Conservation (phyloP, 2,797 vertebrate genomes). For the Lophius americanus region DNA sequence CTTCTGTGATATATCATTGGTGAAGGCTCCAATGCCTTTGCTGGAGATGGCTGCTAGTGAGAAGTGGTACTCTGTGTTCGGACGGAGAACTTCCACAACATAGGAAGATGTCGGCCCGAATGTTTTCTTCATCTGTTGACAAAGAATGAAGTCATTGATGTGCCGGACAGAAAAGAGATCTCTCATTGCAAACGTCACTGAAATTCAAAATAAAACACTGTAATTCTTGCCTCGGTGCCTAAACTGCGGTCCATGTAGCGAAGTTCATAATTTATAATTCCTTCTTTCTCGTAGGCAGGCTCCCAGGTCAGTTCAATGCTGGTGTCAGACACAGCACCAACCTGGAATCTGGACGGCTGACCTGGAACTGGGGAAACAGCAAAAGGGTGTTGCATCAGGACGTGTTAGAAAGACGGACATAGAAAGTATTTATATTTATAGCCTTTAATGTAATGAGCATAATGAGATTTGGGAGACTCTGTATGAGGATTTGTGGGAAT, state of each 20-base stretch:
- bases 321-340: conserved; percentile 92
- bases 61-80: conserved; percentile 95
- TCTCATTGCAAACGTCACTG: not conserved
- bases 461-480: not conserved
- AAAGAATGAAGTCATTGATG: conserved; percentile 12
- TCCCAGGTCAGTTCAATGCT: conserved; percentile 94
- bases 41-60: conserved; percentile 93
- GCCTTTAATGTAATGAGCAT: conserved; percentile 7
- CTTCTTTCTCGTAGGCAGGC: conserved; percentile 90
- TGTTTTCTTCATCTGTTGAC: conserved; percentile 87
- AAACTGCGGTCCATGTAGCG: conserved; percentile 86
- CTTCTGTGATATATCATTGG: conserved; percentile 92
- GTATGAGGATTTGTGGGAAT: not conserved
- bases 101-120: conserved; percentile 89
- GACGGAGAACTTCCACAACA: conserved; percentile 90
- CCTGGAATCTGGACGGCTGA: conserved; percentile 94
- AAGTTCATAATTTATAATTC: conserved; percentile 93
- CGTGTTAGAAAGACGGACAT: not conserved
- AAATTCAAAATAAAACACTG: not conserved
- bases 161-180: not conserved
- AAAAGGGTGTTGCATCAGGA: not conserved
- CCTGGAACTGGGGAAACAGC: conserved; percentile 77
- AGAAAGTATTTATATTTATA: not conserved
- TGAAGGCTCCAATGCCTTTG: conserved; percentile 96
- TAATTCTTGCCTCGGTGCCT: conserved; percentile 83